Conservation (phyloP, 2,888 invertebrate species). For the Ophion costatus region DNA sequence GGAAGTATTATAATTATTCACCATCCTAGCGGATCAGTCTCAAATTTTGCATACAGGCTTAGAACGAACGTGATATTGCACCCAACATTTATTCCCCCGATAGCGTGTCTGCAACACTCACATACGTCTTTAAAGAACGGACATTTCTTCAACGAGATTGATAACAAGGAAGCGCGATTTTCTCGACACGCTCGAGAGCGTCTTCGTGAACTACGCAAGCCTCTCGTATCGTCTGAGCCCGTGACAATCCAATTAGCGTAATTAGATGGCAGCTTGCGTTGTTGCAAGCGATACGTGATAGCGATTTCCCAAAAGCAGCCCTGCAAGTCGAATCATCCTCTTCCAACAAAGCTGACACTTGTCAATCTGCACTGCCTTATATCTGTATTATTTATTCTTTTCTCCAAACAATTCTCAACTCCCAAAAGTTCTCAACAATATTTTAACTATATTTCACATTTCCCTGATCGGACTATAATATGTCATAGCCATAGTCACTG, state of each 20-base stretch:
- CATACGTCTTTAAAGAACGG: background rate
- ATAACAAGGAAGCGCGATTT: background rate
- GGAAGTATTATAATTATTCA: no score
- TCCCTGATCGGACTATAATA: no score
- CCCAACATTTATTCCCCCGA: no score
- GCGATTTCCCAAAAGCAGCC: slow-evolving; percentile 47
- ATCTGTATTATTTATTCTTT: slow-evolving; percentile 6
- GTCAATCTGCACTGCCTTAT: slow-evolving; percentile 7
- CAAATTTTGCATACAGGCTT: no score
- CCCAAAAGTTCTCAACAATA: no score
- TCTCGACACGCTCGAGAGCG: background rate
- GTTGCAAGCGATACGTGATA: slow-evolving; percentile 32
- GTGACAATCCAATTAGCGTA: slow-evolving; percentile 69
- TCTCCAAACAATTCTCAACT: no score
- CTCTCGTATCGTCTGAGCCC: slow-evolving; percentile 39
- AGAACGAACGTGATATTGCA: no score
- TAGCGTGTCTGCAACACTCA: no score
- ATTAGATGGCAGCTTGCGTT: slow-evolving; percentile 62
- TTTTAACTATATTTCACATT: no score
- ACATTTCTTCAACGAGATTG: background rate
- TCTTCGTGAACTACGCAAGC: slow-evolving; percentile 41
- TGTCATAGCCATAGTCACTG: no score
- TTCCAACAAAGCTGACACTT: slow-evolving; percentile 35
- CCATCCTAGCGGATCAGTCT: no score
- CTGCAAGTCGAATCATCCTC: slow-evolving; percentile 47